Base-by-base conservation (phyloP, 1,140 invertebrate species). In the Leptopilina clavipes region DNA sequence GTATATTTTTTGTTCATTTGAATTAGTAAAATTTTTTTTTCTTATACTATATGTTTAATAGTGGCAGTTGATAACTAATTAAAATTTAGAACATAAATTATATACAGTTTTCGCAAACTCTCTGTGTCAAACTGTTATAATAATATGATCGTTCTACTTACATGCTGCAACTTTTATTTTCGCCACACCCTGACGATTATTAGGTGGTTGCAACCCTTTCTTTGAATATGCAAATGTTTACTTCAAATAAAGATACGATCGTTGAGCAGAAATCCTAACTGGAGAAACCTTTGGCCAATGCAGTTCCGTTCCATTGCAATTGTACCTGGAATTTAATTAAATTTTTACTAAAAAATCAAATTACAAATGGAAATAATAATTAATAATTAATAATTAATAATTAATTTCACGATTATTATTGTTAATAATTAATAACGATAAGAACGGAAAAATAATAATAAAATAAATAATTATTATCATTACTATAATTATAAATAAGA, bases 131-230 rank as follows among this genome's bases (percentile, higher is more conserved):
- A 14, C 14, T n/a, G 25, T 22, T 40, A 37, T 37, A 31, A 31
- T 14, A n/a, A 65, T 31, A n/a, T 10, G 25, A 65, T 12, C 22
- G 14, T 31, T 31, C 22, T 65, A 14, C 14, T 22, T 31, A 5
- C 22, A 37, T n/a, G 3, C 25, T n/a, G 19, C 56, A 25, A 19
- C 22, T 14, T 65, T n/a, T 25, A 65, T 65, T 65, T 65, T 25
- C n/a, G 25, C 59, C 59, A 65, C 59, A 65, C 59, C 59, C 59
- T 14, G 25, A 65, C 59, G 14, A 65, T 65, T 22, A 31, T 31
- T 65, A 65, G 59, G 22, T 65, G 59, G 59, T 65, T 65, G 59
- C 59, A 65, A 65, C 59, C 59, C 59, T 22, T 65, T 65, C 59
- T 31, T 10, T 65, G 59, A 65, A 65, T 65, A 65, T 65, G 59